These are phyloP conservation scores for Cotesia chilonis DNA, from an alignment of 1,140 invertebrate species.

Conservation along the genomic window DNA sequence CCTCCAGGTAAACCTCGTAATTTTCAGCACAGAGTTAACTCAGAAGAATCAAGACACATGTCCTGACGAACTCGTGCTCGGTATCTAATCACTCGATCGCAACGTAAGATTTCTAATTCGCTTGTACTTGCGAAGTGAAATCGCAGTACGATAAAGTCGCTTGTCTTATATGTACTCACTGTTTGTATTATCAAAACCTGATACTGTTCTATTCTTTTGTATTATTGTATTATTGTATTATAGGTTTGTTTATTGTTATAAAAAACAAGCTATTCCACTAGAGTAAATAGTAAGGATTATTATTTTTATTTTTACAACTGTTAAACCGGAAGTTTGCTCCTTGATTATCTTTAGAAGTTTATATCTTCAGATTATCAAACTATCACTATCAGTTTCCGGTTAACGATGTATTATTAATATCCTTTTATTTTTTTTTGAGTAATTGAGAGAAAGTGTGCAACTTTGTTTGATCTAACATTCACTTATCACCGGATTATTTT, in stretches of 20 bases:
- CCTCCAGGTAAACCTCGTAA: conserved; percentile 67
- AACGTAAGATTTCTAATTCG: conserved; percentile 37
- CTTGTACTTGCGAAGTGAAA: conserved; percentile 31
- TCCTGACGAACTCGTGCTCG: not conserved
- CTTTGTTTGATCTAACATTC: too few relatives aligned
- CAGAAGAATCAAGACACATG: not conserved
- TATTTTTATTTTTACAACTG: not conserved
- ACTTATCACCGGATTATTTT: too few relatives aligned
- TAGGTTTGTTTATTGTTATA: too few relatives aligned
- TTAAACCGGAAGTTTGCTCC: conserved; percentile 12
- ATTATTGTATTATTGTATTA: not conserved
- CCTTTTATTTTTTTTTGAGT: too few relatives aligned
- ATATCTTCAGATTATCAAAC: not conserved
- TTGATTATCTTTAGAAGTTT: not conserved
- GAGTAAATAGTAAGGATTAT: not conserved
- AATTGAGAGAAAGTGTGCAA: too few relatives aligned
- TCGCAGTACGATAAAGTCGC: not conserved
- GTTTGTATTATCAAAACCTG: not conserved
- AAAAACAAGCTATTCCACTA: too few relatives aligned
- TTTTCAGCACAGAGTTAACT: not conserved
- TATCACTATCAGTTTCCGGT: not conserved
- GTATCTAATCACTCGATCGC: conserved; percentile 41
- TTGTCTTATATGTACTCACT: not conserved
- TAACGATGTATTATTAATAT: not conserved
- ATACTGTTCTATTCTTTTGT: too few relatives aligned